These are phyloP conservation scores for Spilosoma lubricipeda DNA, from an alignment of 2,888 invertebrate genomes.

Conservation along the genomic window DNA sequence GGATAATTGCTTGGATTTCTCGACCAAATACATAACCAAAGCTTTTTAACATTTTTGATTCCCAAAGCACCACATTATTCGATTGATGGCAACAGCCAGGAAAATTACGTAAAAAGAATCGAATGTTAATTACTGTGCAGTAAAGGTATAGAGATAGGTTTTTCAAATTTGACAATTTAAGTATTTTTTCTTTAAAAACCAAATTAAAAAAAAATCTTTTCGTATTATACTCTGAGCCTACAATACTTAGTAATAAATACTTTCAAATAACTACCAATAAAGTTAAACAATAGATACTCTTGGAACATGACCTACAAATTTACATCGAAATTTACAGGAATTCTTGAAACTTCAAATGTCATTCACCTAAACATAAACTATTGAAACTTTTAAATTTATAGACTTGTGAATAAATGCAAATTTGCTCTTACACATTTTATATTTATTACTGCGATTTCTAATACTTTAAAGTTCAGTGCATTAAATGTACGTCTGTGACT, in stretches of 20 bases:
- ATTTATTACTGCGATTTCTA: slow-evolving; percentile 1
- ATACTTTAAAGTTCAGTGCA: background rate
- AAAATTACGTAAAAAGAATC: no score
- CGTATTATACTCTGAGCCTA: background rate
- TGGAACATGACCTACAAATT: background rate
- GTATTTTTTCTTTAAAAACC: no score
- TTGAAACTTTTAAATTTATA: background rate
- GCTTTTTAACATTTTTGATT: no score
- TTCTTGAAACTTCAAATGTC: background rate
- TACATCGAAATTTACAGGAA: background rate
- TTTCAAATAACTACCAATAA: background rate
- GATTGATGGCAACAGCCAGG: no score
- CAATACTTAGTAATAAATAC: background rate
- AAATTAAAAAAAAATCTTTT: background rate
- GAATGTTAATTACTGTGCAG: no score
- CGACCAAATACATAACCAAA: no score
- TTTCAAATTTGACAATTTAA: no score
- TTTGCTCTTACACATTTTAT: background rate
- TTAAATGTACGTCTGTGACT: background rate
- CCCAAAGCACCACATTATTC: no score
- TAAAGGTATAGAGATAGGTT: no score
- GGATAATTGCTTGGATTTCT: no score
- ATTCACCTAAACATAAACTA: background rate
- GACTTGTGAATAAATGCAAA: background rate
- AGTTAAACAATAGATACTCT: background rate